Base-by-base conservation (phyloP, 2,888 invertebrate genomes). In the Marasmarcha lunaedactyla region DNA sequence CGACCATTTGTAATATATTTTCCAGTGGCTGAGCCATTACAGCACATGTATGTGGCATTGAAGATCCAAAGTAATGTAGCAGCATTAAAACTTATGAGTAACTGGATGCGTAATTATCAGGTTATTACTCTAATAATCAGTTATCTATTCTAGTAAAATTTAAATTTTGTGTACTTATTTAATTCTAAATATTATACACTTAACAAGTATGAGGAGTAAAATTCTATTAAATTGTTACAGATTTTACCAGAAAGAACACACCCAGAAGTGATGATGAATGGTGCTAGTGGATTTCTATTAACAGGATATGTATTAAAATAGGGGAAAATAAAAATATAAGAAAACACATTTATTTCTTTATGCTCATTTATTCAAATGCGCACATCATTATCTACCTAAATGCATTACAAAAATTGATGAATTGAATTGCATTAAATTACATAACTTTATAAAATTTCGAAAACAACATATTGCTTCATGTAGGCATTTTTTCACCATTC, bases 31-130 rank as follows among this genome's bases (percentile, higher is more conserved):
- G 95, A 97, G 84, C 91, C 95, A 1, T 73, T 98, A 30, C 88
- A 93, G 62, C 93, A 95, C 47, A 86, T 95, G 42, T 97, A 93
- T 64, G 78, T 89, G 40, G 87, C 89, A 51, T 71, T 98, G 39
- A 95, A 94, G 63, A 85, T 89, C 40, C 83, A 87, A 38, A 84
- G 85, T 41, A 88, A 89, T 60, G 88, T 92, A 12, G 87, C 94
- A 7, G 90, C 90, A 56, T 71, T 98, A 33, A 89, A 89, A 62
- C 71, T 99, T 7, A 89, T 90, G 33, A 93, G 92, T 50, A 95
- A 92, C 57, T 98, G 97, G 89, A 81, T 94, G 68, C 86, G 97
- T 49, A 89, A 90, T 52, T 96, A 96, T 84, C 98, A 98, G 87
- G 90, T n/a, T 95, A 20, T 20, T 20, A 20, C 7, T 20, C n/a